Evolutionary conservation across 2,113 vertebrate genomes (phyloP).

Genomic region (Solenodon paradoxus): DNA sequence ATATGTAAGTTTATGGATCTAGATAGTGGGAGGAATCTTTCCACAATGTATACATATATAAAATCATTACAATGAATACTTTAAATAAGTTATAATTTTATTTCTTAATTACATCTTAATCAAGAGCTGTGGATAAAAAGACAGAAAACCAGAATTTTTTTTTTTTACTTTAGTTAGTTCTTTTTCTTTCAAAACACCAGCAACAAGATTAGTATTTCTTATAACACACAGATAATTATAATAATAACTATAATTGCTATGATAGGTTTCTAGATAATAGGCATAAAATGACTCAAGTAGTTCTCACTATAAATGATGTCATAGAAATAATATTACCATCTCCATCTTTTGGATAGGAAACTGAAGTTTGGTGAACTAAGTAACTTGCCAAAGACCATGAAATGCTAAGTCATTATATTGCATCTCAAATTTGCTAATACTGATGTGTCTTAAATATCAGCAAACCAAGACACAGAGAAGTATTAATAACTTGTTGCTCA

Average conservation of each 20-base stretch:
- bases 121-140: background rate
- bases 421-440: background rate
- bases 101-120: background rate
- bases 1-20: background rate
- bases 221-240: background rate
- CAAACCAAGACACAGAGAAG: background rate
- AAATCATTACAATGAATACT: background rate
- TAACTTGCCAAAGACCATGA: background rate
- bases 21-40: background rate
- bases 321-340: background rate
- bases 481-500: background rate
- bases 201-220: background rate
- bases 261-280: background rate
- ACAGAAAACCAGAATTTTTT: background rate
- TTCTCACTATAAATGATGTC: background rate
- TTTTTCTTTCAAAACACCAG: background rate
- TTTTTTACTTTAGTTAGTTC: background rate
- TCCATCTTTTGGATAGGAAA: background rate
- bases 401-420: background rate
- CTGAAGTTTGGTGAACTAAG: background rate
- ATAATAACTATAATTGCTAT: background rate
- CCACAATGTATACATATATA: background rate
- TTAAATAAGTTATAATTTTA: background rate
- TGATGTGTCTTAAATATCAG: background rate
- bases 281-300: background rate